phyloP scores from a whole-genome alignment of 2,888 invertebrate genomes.

The Myopa tessellatipennis region DNA sequence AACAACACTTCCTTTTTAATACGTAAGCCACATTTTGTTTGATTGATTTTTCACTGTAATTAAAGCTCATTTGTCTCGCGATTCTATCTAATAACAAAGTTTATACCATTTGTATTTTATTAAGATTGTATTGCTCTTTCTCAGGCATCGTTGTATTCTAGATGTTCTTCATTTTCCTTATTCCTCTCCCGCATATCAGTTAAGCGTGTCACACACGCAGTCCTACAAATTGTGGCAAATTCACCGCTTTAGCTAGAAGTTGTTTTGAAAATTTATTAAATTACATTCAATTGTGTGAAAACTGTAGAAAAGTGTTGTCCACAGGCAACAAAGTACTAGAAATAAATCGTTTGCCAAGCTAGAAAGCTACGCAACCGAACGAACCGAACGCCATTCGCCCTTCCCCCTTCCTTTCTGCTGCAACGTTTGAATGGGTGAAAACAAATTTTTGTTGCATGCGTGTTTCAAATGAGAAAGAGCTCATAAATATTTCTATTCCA shows the following conservation, averaged over 20 bases:
- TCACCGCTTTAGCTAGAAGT: neutral
- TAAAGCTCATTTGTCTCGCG: too few relatives aligned
- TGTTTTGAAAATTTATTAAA: slow-evolving; percentile 22
- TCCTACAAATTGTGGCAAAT: neutral
- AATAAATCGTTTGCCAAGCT: slow-evolving; percentile 5
- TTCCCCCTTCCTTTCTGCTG: neutral
- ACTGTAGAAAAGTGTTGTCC: neutral
- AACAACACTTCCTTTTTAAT: too few relatives aligned
- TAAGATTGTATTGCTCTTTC: neutral
- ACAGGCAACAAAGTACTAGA: slow-evolving; percentile 12
- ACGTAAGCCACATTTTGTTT: too few relatives aligned
- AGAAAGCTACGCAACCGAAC: neutral
- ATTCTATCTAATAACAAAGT: neutral
- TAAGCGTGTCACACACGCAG: neutral
- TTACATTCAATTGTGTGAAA: slow-evolving; percentile 20
- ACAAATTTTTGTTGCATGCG: slow-evolving; percentile 2
- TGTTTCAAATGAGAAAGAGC: neutral
- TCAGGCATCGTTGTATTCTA: neutral
- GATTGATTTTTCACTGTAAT: too few relatives aligned
- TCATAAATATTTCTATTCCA: slow-evolving; percentile 7
- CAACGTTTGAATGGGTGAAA: slow-evolving; percentile 12
- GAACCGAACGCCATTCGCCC: neutral
- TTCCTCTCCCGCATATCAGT: neutral
- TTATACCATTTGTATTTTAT: neutral
- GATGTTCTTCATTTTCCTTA: neutral